Base-by-base conservation (phyloP, 2,113 vertebrate species). In the Scartelaos histophorus region DNA sequence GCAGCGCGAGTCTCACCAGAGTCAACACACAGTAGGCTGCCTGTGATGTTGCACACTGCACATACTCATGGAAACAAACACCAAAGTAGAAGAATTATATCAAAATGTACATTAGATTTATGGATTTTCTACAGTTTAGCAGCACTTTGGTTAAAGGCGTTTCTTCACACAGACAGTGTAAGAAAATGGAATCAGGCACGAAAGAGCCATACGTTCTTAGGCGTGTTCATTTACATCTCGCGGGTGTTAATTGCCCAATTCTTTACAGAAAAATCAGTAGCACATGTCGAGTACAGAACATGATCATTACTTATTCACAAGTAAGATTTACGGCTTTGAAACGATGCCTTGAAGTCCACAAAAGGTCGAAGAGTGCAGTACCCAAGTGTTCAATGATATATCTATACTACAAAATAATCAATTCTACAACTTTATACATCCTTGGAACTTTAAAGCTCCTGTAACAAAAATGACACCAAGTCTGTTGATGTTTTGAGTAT, bases 61-160 rank as follows among this genome's bases (percentile, higher is more conserved):
- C 65, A 66, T 66, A 13, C 45, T 46, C 45, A 46, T 46, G 21
- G n/a, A 66, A 12, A 61, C 25, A 29, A 61, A 61, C 58, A 61
- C 24, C 16, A 16, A 17, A 13, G 25, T 58, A 25, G 1, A 24
- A 29, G 13, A 7, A 61, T 34, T 17, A 3, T 1, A 61, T 61
- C 13, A 7, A 46, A 62, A 62, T 13, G 29, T 35, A 53, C 12
- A 45, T 12, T 64, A 13, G 2, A 64, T n/a, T 64, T 17, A 62
- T 13, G 19, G 72, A 53, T 46, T 38, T 69, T 84, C 29, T 71
- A 82, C 70, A 83, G 76, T 45, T 73, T 85, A 87, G 87, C 81
- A 90, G 89, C 85, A 87, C 58, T 83, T 85, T 85, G 83, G 82
- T 88, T 76, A 66, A 69, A 78, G 73, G 21, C 5, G 70, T 51